Percentiles rank a stretch among this genome's conserved stretches.
Evolutionary conservation across 2,113 vertebrate species (phyloP).

Genomic region (Campylorhamphus procurvoides): DNA sequence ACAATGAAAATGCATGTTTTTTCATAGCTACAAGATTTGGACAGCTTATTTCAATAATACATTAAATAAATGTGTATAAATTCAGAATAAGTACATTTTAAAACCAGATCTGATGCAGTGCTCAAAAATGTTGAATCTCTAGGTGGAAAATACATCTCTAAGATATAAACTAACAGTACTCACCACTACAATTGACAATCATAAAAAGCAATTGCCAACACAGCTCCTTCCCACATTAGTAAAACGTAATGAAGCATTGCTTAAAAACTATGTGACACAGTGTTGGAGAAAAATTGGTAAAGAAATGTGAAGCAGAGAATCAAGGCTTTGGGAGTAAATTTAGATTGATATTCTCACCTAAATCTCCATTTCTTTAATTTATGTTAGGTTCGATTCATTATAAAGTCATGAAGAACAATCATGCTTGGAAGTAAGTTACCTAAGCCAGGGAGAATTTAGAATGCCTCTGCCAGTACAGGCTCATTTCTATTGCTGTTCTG

Average conservation of each 20-base stretch:
- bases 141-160: background rate
- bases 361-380: background rate
- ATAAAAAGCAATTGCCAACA: background rate
- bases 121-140: background rate
- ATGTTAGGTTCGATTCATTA: background rate
- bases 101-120: background rate
- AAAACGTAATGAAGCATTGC: background rate
- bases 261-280: background rate
- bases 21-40: background rate
- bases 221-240: background rate
- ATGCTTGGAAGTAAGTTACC: background rate
- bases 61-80: background rate
- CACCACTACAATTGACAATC: background rate
- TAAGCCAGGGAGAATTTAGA: background rate
- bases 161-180: background rate
- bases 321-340: background rate
- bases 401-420: background rate
- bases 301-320: background rate
- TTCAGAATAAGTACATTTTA: background rate
- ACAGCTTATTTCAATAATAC: background rate
- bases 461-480: background rate
- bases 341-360: background rate
- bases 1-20: background rate
- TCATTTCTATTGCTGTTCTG: conserved; percentile 27
- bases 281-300: background rate